These are phyloP conservation scores for Tachypleus tridentatus DNA, from an alignment of 1,140 invertebrate species.

Conservation along the genomic window DNA sequence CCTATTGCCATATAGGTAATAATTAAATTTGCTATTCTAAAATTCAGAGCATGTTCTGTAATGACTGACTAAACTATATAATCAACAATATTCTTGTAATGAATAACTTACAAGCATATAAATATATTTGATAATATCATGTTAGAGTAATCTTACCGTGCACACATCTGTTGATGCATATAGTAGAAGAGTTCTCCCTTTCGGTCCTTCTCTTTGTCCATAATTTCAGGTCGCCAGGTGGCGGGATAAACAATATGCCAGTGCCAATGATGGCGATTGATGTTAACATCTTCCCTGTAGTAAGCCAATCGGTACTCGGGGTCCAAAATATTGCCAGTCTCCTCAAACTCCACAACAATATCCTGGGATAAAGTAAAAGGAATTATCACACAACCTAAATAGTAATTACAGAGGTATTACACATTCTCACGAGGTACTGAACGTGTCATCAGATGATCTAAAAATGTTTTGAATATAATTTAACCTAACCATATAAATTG, in stretches of 20 bases:
- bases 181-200: slow-evolving; percentile 61
- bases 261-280: slow-evolving; percentile 53
- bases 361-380: neutral
- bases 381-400: neutral
- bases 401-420: too few species aligned
- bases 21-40: too few species aligned
- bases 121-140: too few species aligned
- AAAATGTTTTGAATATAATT: too few species aligned
- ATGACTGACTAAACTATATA: too few species aligned
- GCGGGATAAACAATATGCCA: slow-evolving; percentile 39
- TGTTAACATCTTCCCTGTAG: slow-evolving; percentile 52
- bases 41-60: too few species aligned
- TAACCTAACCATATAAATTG: too few species aligned
- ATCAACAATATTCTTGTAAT: too few species aligned
- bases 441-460: too few species aligned
- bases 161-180: slow-evolving; percentile 56
- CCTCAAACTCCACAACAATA: slow-evolving; percentile 13
- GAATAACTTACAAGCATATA: too few species aligned
- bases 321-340: slow-evolving; percentile 19
- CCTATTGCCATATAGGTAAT: too few species aligned
- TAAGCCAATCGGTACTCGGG: slow-evolving; percentile 44
- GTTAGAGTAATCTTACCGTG: slow-evolving; percentile 33
- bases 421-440: too few species aligned
- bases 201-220: slow-evolving; percentile 44
- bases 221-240: slow-evolving; percentile 32